Base-by-base conservation (phyloP, 2,888 invertebrate species). In the Ferrisia virgata region DNA sequence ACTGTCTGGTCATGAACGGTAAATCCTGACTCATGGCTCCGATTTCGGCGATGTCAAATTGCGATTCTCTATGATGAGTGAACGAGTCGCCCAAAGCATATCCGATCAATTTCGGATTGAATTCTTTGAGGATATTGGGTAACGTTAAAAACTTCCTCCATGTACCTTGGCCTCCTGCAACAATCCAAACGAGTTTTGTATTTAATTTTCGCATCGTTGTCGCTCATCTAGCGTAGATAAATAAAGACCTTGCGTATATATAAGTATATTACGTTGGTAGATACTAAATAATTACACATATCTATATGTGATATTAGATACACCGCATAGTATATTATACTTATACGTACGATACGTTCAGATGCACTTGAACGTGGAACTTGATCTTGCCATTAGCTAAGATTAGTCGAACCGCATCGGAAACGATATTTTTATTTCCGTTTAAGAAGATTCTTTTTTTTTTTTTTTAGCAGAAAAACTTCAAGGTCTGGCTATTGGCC, bases 31-130 rank as follows among this genome's bases (percentile, higher is more conserved):
- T 91, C 89, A 91, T 90, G 5, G 92, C 91, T 0, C 90, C 91
- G 81, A 88, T 87, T 87, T 92, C 92, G 25, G 92, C 93, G 0
- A 92, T 90, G 87, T 93, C 92, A 85, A 92, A 91, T 86, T 90
- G 89, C 0, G 91, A 89, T 5, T 87, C 88, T 82, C 88, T 86
- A 47, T 91, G 89, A 40, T 88, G 88, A 0, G 90, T 88, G 13
- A 90, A 87, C 0, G 91, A 90, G 87, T 92, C 91, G 25, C 88
- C 88, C 0, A 89, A 85, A 0, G 93, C 90, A 86, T 91, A 93
- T 0, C 93, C 93, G 84, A 92, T 89, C 25, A 93, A 87, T 72
- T 91, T 90, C 0, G 92, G 92, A 88, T 93, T 93, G 87, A 91
- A 93, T 87, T 90, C 91, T 87, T 92, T 92, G 25, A 92, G 87